phyloP scores from a whole-genome alignment of 2,113 vertebrate species.

The Hippocampus abdominalis region DNA sequence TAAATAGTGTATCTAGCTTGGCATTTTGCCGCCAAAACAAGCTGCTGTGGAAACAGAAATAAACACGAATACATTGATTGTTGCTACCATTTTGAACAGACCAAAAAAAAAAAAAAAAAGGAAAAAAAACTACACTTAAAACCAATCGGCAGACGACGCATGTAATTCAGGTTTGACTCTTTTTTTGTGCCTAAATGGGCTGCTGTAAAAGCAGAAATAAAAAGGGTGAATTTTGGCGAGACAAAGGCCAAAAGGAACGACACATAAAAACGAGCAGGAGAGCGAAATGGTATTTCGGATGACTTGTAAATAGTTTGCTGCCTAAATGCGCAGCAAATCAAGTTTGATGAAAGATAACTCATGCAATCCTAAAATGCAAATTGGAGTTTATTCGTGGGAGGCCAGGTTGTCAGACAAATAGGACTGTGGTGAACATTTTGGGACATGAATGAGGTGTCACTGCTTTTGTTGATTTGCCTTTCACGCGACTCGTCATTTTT shows the following conservation, averaged over 20 bases:
- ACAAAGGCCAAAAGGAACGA: background rate
- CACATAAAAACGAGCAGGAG: background rate
- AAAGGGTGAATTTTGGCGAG: too few relatives aligned
- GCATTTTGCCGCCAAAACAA: too few relatives aligned
- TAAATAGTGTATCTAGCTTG: too few relatives aligned
- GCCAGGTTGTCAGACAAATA: background rate
- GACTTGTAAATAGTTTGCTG: background rate
- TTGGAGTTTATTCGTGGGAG: background rate
- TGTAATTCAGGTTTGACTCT: background rate
- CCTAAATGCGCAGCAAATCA: background rate
- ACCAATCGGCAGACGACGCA: background rate
- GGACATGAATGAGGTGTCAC: conserved; percentile 2
- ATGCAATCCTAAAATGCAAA: background rate
- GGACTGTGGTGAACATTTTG: conserved; percentile 14
- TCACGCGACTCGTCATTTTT: conserved; percentile 44
- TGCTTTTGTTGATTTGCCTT: conserved; percentile 52
- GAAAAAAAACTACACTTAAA: background rate
- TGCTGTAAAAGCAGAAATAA: too few relatives aligned
- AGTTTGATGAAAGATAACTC: background rate
- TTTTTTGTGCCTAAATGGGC: too few relatives aligned
- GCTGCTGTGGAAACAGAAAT: too few relatives aligned
- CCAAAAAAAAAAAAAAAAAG: too few relatives aligned
- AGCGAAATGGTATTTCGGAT: background rate
- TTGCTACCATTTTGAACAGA: background rate
- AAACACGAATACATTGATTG: too few relatives aligned